Evolutionary conservation across 2,888 invertebrate genomes (phyloP), one percentile per base, ranked within the genome.

Genomic region (Athalia circularis): DNA sequence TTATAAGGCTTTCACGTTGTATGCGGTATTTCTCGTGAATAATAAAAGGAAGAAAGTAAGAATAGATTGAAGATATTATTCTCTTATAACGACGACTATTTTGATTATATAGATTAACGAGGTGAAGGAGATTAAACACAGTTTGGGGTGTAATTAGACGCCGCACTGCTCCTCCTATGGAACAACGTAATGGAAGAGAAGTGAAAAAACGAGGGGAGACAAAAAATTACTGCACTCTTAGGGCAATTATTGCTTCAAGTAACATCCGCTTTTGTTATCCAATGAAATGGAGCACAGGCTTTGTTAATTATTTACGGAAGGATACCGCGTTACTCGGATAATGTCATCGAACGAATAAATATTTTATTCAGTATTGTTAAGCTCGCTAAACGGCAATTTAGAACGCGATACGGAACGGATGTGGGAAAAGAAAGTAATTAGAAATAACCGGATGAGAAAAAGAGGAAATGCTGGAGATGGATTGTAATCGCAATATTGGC

Each of bases 401-500:
- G 29, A 68, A 52, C 68, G 54, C 52, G 50, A 43, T 68, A 54
- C 29, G 11, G n/a, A n/a, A n/a, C 13, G 9, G 54, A 29, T 54
- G 52, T 29, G 29, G 2, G 2, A 68, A 11, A 29, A 68, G 5
- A 15, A 9, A 54, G 29, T 29, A 15, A 29, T 8, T 1, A 59
- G 0, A 59, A 8, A 59, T 13, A 15, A 52, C 29, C 15, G 70
- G 13, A 7, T 11, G 29, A 67, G 13, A 67, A 45, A 72, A 59
- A 72, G 15, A 47, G 47, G 15, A 29, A 29, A 29, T 29, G 70
- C 13, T 15, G n/a, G 72, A 43, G 47, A 45, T 47, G 59, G 59
- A 72, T 59, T 47, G 59, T 59, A 59, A 59, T 57, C 72, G 72
- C 72, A 72, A 72, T 72, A 72, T 72, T 59, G 72, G 72, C 72